Percentiles rank a stretch among this genome's conserved stretches.
Conservation (phyloP, 2,888 invertebrate species). For the Hirtodrosophila trivittata region DNA sequence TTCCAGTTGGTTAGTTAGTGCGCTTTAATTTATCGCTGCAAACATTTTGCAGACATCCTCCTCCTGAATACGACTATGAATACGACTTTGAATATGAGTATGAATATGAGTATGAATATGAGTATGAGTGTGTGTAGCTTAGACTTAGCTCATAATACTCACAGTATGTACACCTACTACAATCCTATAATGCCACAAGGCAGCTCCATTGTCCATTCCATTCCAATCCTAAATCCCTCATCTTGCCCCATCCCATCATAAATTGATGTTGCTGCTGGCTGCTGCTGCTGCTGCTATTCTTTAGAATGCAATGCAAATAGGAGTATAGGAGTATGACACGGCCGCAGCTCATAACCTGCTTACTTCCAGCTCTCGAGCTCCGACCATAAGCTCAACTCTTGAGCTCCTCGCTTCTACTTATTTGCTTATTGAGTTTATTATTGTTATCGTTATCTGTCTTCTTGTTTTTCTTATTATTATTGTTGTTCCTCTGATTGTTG, state of each 20-base stretch:
- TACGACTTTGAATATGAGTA: too few species aligned
- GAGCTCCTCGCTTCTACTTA: constrained; percentile 41
- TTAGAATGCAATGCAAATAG: not conserved
- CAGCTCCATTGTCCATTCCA: constrained; percentile 67
- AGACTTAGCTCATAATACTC: constrained; percentile 38
- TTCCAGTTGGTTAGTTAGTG: constrained; percentile 70
- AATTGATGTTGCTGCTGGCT: not conserved
- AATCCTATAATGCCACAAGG: constrained; percentile 66
- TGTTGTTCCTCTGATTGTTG: constrained; percentile 3
- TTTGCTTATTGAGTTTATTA: constrained; percentile 71
- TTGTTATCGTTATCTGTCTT: constrained; percentile 58
- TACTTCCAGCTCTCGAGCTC: not conserved
- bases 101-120: too few species aligned
- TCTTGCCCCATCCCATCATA: not conserved
- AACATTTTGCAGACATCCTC: constrained; percentile 41
- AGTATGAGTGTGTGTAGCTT: too few species aligned
- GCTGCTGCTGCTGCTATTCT: not conserved
- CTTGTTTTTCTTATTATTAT: constrained; percentile 19
- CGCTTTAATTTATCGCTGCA: constrained; percentile 71
- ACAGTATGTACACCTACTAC: constrained; percentile 50
- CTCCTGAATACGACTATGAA: constrained; percentile 22
- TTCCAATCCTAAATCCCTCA: constrained; percentile 1
- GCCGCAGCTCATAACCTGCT: not conserved
- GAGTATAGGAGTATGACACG: too few species aligned
- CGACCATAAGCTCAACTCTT: not conserved